Base-by-base conservation (phyloP, 2,797 vertebrate species). In the Varecia variegata region DNA sequence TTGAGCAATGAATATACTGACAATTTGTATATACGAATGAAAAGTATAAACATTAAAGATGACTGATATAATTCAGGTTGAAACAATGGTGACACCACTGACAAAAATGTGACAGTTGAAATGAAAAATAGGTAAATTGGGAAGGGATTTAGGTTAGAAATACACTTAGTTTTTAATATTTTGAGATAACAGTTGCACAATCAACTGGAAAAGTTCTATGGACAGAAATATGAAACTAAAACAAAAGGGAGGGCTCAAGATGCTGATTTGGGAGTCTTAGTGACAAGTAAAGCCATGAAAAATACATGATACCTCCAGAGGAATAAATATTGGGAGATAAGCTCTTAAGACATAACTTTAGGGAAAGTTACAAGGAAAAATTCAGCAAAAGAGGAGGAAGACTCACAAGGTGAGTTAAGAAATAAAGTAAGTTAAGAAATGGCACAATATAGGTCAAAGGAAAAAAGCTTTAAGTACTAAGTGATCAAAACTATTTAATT, bases 151-250 rank as follows among this genome's bases (percentile, higher is more conserved):
- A 50, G 17, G 17, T 91, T 95, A 88, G 50, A 96, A 90, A 95
- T 25, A 86, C 32, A 90, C 52, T 76, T 65, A 70, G 32, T 70
- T 74, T 94, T 88, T 88, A 93, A 94, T 58, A 80, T 82, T 90
- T 79, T 88, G 56, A 90, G 25, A 12, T 60, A 93, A 76, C 1
- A 93, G 25, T 54, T 94, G 27, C 5, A 94, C 58, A 94, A 90
- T 30, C 17, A 80, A 65, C 3, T 94, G 45, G 40, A 85, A 87
- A 97, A 87, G n/a, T 74, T 84, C 56, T 90, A 60, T 23, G 18
- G 13, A 68, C 32, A 94, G 43, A 94, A 90, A 93, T 47, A 97
- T 17, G 14, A 73, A 87, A 77, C 32, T 85, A 79, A 84, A 88
- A 76, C 60, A n/a, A 83, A 89, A 56, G 17, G 30, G 20, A 71